Evolutionary conservation across 1,140 invertebrate genomes (phyloP).

Genomic region (Nebria ingens): DNA sequence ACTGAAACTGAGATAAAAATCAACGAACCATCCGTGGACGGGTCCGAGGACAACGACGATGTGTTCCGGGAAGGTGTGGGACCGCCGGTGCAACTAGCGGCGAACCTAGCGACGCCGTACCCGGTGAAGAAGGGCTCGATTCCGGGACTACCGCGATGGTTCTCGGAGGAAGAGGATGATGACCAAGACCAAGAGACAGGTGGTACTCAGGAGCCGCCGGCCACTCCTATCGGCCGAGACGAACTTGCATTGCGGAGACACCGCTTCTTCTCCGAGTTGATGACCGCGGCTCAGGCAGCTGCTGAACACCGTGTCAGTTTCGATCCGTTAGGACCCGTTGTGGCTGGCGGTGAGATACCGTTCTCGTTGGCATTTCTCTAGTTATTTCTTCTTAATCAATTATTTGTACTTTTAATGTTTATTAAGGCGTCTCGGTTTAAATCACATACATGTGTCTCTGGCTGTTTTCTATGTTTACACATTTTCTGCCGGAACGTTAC

Average conservation of each 20-base stretch:
- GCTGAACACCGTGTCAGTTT: conserved; percentile 64
- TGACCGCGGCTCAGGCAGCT: conserved; percentile 56
- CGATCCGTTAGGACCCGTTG: conserved; percentile 56
- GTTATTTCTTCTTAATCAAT: not conserved
- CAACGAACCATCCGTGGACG: not conserved
- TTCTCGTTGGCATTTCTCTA: conserved; percentile 1
- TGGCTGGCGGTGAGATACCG: conserved; percentile 44
- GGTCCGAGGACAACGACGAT: conserved; percentile 31
- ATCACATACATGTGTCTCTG: too few relatives aligned
- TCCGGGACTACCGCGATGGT: conserved; percentile 22
- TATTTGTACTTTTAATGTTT: not conserved
- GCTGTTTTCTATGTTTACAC: too few relatives aligned
- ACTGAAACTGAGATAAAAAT: not conserved
- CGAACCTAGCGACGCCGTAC: conserved; percentile 20
- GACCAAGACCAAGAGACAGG: conserved; percentile 36
- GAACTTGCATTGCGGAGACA: conserved; percentile 63
- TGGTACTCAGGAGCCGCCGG: conserved; percentile 56
- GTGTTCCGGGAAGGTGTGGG: conserved; percentile 34
- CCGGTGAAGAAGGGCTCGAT: conserved; percentile 15
- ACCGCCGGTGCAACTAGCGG: conserved; percentile 19
- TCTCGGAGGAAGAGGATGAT: conserved; percentile 28
- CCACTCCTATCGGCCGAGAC: conserved; percentile 63
- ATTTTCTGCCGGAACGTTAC: too few relatives aligned
- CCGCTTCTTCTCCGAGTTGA: conserved; percentile 63
- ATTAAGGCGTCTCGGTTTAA: not conserved